Evolutionary conservation across 2,888 invertebrate species (phyloP).

Genomic region (Drosophila algonquin): DNA sequence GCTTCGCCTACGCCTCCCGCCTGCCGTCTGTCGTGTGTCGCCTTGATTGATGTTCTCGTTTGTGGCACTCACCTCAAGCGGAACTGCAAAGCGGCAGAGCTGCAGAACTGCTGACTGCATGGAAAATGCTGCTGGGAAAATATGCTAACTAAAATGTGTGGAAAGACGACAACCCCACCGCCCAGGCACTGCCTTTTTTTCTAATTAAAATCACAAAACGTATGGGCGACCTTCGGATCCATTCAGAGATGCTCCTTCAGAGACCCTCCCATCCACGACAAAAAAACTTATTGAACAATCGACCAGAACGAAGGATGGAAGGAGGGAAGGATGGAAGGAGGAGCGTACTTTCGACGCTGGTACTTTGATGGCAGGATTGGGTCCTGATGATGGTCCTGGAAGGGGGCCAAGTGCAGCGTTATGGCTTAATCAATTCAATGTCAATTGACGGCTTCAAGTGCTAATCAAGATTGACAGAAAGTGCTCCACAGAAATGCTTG

Average conservation of each 20-base stretch:
- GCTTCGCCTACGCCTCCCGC: neutral
- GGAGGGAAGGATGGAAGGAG: too few species aligned
- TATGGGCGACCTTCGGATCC: too few species aligned
- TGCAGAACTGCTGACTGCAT: conserved; percentile 26
- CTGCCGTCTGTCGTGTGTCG: neutral
- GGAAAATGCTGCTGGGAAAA: neutral
- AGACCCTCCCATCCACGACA: too few species aligned
- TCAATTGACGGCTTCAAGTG: conserved; percentile 40
- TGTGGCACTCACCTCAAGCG: conserved; percentile 35
- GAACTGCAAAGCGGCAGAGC: neutral
- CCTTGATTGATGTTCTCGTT: conserved; percentile 44
- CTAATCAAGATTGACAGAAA: conserved; percentile 45
- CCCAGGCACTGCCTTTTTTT: neutral
- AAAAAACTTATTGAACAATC: too few species aligned
- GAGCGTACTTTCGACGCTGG: too few species aligned
- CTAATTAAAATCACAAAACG: too few species aligned
- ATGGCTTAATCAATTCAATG: conserved; percentile 50
- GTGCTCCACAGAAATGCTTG: conserved; percentile 14
- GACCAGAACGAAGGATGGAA: too few species aligned
- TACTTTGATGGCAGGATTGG: too few species aligned
- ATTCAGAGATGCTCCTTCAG: too few species aligned
- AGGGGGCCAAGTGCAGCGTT: neutral
- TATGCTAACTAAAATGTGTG: neutral
- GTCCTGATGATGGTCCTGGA: too few species aligned
- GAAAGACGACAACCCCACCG: too few species aligned